Evolutionary conservation across 2,888 invertebrate genomes (phyloP).

Genomic region (Calliphora vomitoria): DNA sequence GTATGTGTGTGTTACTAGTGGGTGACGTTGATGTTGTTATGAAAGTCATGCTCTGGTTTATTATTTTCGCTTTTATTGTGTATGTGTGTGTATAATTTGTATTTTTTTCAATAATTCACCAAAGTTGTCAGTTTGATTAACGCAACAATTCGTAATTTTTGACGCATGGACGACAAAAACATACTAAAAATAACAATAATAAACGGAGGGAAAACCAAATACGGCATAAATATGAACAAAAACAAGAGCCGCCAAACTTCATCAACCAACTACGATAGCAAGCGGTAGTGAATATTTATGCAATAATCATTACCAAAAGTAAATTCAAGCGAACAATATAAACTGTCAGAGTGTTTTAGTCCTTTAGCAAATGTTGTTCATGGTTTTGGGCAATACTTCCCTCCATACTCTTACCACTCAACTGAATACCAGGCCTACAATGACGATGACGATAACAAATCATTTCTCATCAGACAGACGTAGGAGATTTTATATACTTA

Average conservation of each 20-base stretch:
- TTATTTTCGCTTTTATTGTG: conserved; percentile 12
- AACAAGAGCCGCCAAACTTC: conserved; percentile 42
- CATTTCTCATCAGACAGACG: conserved; percentile 54
- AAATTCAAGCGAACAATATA: conserved; percentile 43
- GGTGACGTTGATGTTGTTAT: conserved; percentile 67
- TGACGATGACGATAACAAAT: conserved; percentile 47
- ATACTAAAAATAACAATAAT: conserved; percentile 51
- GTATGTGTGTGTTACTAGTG: conserved; percentile 31
- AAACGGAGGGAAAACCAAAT: conserved; percentile 40
- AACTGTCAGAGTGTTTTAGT: conserved; percentile 30
- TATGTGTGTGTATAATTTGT: neutral
- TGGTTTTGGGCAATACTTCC: conserved; percentile 38
- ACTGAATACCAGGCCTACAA: conserved; percentile 1
- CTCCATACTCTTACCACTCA: neutral
- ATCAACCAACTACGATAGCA: conserved; percentile 19
- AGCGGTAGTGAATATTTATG: conserved; percentile 17
- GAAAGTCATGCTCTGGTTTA: conserved; percentile 63
- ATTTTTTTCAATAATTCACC: conserved; percentile 69
- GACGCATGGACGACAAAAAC: conserved; percentile 67
- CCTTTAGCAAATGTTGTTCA: conserved; percentile 39
- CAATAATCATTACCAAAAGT: conserved; percentile 53
- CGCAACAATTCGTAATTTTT: conserved; percentile 72
- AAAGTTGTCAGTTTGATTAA: conserved; percentile 75
- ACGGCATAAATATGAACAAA: neutral
- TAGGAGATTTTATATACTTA: conserved; percentile 57